These are phyloP conservation scores for Smittia aterrima DNA, from an alignment of 2,888 invertebrate genomes.

Conservation along the genomic window DNA sequence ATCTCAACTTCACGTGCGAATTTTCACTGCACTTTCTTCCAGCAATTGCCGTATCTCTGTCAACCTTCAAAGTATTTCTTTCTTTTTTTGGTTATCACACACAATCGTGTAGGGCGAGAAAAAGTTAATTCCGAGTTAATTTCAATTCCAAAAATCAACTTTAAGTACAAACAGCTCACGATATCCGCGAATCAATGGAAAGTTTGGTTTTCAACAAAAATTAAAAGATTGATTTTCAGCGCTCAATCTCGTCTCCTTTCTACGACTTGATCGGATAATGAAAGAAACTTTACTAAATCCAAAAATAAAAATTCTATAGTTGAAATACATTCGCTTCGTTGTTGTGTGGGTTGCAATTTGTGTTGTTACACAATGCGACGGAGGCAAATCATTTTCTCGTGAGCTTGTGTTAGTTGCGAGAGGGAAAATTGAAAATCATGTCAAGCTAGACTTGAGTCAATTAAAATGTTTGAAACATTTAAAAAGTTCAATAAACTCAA, in stretches of 20 bases:
- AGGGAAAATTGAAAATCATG: not conserved
- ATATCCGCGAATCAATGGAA: too few species aligned
- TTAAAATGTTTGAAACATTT: not conserved
- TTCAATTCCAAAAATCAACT: not conserved
- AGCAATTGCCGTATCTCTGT: not conserved
- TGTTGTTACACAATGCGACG: not conserved
- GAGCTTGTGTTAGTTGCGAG: not conserved
- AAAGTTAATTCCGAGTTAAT: too few species aligned
- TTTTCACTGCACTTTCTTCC: not conserved
- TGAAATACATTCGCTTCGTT: not conserved
- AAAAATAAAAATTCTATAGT: slow-evolving; percentile 29
- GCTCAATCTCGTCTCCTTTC: not conserved
- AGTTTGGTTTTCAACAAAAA: not conserved
- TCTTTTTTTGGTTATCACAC: not conserved
- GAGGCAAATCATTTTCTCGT: not conserved
- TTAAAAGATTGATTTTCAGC: slow-evolving; percentile 4
- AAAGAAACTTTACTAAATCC: slow-evolving; percentile 35
- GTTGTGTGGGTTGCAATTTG: not conserved
- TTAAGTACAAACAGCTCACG: not conserved
- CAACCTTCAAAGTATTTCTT: not conserved
- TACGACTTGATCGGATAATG: slow-evolving; percentile 23
- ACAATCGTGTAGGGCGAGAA: not conserved
- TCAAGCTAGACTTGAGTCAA: too few species aligned
- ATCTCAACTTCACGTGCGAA: not conserved
- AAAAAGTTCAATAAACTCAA: too few species aligned